These are phyloP conservation scores for Motacilla alba DNA, from an alignment of 2,113 vertebrate genomes.

Conservation along the genomic window DNA sequence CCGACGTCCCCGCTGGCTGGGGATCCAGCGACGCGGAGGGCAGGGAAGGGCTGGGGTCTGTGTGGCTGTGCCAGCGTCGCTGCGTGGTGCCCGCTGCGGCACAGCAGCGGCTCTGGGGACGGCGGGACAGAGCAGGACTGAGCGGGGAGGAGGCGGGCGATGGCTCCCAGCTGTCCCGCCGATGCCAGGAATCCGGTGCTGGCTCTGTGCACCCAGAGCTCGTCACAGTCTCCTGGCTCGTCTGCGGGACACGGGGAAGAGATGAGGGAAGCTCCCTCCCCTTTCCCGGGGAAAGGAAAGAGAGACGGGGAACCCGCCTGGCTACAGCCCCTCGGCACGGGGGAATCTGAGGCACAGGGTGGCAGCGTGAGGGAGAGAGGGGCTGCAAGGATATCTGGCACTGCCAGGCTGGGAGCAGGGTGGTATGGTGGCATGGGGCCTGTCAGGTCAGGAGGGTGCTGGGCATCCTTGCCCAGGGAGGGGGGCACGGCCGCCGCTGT, in stretches of 20 bases:
- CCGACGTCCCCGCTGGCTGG: neutral
- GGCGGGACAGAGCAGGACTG: neutral
- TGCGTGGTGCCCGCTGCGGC: neutral
- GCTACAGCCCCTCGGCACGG: accelerated
- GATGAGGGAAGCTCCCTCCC: conserved; percentile 8
- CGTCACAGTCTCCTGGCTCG: conserved; percentile 59
- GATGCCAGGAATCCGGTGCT: conserved; percentile 50
- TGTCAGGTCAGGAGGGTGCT: neutral
- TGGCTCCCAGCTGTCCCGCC: neutral
- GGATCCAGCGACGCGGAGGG: neutral
- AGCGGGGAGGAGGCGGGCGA: conserved; percentile 21
- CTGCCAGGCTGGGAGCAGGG: neutral
- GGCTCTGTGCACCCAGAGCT: conserved; percentile 35
- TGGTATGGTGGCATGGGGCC: accelerated
- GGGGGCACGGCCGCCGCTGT: neutral
- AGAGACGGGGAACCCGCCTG: neutral
- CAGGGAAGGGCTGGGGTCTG: neutral
- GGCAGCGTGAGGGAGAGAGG: neutral
- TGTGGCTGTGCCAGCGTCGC: neutral
- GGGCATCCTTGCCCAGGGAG: neutral
- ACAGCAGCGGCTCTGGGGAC: neutral
- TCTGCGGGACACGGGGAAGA: neutral
- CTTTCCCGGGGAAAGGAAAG: neutral
- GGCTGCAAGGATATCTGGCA: no score
- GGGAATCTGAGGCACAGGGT: neutral